Conservation (phyloP, 35 echinoderm and acorn worm genomes). For the Lytechinus pictus region DNA sequence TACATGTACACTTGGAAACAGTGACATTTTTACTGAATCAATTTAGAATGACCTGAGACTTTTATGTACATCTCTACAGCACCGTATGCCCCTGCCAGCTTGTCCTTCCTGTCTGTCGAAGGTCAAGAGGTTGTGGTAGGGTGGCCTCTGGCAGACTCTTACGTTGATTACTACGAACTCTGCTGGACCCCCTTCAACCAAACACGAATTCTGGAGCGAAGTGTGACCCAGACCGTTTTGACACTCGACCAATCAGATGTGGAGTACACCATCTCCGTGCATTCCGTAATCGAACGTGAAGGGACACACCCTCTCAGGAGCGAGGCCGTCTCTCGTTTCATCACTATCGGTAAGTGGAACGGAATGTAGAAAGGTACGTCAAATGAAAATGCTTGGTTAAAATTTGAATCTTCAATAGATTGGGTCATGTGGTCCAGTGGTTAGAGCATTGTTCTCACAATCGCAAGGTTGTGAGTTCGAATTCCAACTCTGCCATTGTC, state of each 20-base stretch:
- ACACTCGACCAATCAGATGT: neutral
- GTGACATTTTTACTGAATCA: no score
- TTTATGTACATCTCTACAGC: neutral
- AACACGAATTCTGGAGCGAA: neutral
- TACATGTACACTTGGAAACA: no score
- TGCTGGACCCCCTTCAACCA: slow-evolving; percentile 24
- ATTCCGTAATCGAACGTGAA: neutral
- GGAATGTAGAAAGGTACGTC: neutral
- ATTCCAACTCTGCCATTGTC: no score
- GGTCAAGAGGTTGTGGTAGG: slow-evolving; percentile 1
- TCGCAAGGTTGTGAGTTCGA: no score
- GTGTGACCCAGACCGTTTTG: neutral
- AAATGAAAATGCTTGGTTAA: no score
- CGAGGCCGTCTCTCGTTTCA: slow-evolving; percentile 48
- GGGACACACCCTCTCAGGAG: neutral
- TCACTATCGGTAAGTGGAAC: slow-evolving; percentile 39
- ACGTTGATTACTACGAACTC: neutral
- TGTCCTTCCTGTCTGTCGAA: neutral
- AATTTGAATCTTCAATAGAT: no score
- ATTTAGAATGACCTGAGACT: neutral
- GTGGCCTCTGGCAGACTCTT: neutral
- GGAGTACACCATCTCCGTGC: slow-evolving; percentile 36
- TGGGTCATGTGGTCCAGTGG: no score
- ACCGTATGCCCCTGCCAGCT: neutral
- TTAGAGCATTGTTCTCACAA: no score